Evolutionary conservation across 2,113 vertebrate genomes (phyloP).

Genomic region (Cryptomyrus ogoouensis): DNA sequence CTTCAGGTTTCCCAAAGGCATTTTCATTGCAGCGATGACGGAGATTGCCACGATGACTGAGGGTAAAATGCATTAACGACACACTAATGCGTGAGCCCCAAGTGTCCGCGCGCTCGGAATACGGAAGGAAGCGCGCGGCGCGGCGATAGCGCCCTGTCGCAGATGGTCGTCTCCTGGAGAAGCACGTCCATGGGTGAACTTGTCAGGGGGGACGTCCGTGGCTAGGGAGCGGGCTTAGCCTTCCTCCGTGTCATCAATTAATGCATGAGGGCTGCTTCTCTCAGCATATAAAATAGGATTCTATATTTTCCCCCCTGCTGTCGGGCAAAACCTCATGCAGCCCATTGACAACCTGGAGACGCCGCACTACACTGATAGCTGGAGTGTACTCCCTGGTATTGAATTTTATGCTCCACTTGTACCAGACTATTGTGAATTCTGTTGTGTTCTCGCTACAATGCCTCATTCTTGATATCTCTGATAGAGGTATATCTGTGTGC

Average conservation of each 20-base stretch:
- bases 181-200: neutral
- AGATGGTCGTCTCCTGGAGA: neutral
- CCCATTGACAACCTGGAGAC: neutral
- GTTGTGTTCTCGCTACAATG: neutral
- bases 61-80: neutral
- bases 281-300: neutral
- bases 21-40: neutral
- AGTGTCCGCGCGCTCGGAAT: neutral
- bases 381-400: neutral
- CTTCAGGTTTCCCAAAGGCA: neutral
- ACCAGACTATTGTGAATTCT: constrained; percentile 5
- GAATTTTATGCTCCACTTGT: neutral
- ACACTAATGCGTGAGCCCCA: too few relatives aligned
- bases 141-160: neutral
- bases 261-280: neutral
- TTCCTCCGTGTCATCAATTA: constrained; percentile 9
- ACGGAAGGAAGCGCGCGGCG: neutral
- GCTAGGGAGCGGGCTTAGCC: neutral
- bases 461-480: neutral
- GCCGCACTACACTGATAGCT: neutral
- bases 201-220: neutral
- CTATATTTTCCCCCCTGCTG: neutral
- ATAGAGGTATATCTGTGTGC: constrained; percentile 13
- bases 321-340: neutral
- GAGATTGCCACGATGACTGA: neutral